These are phyloP conservation scores for Struthio camelus DNA, from an alignment of 2,113 vertebrate genomes.

Conservation along the genomic window DNA sequence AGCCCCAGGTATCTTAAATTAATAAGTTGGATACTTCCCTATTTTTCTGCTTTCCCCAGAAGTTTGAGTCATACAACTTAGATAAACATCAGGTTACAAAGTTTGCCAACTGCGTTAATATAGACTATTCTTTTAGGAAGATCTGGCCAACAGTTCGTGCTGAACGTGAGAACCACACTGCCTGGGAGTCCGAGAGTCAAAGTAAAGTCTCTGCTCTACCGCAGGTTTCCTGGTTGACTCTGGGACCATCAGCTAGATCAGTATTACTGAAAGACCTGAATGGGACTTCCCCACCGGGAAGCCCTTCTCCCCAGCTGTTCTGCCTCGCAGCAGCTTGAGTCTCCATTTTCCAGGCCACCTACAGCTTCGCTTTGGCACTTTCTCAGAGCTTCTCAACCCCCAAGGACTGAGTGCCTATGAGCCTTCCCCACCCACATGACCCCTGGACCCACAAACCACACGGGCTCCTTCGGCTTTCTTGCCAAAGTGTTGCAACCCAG, in stretches of 20 bases:
- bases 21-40: not conserved
- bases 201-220: fast-evolving
- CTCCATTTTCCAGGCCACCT: not conserved
- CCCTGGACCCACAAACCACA: fast-evolving
- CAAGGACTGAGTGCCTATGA: fast-evolving
- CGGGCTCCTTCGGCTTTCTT: not conserved
- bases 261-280: not conserved
- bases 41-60: conserved; percentile 28
- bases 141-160: not conserved
- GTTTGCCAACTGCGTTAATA: not conserved
- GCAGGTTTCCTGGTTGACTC: not conserved
- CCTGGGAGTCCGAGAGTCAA: not conserved
- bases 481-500: not conserved
- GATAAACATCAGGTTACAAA: not conserved
- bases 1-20: not conserved
- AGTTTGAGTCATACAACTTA: conserved; percentile 16
- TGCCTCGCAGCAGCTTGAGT: not conserved
- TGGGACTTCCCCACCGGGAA: not conserved
- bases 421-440: not conserved
- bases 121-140: not conserved
- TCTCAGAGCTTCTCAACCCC: not conserved
- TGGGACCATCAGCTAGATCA: not conserved
- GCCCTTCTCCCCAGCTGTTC: fast-evolving
- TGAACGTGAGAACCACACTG: not conserved
- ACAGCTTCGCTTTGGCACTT: not conserved